Base-by-base conservation (phyloP, 2,797 vertebrate species). In the Microctenopoma stevenorrisi region DNA sequence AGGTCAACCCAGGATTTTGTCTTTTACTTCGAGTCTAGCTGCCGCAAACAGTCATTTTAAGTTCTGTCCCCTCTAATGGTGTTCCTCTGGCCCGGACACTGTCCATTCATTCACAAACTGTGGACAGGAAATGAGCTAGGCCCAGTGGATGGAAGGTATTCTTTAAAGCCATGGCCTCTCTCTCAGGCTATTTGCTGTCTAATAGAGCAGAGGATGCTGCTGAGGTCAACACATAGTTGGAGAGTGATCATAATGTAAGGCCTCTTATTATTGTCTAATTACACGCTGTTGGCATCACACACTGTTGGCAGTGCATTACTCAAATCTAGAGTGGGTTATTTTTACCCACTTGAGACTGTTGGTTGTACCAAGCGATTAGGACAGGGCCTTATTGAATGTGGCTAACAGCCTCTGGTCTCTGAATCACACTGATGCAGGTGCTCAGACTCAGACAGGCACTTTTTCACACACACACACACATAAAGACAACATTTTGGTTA, bases 231-330 rank as follows among this genome's bases (percentile, higher is more conserved):
- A 86, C 90, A 87, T 89, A 94, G 88, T 92, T 83, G 86, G 86
- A 94, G 91, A 91, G 83, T 88, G 89, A 92, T 85, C 86, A 84
- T 90, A 92, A 91, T 91, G 91, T 87, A 89, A 81, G 64, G 74
- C 81, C 84, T 90, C 86, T 95, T 92, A 91, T 95, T 94, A 94
- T 89, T 92, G 86, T 94, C 92, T 96, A 93, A 95, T 95, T 94
- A 91, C 73, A 93, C 92, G 84, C 77, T 91, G 94, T 92, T 91
- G 88, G 91, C 88, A 93, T 94, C 87, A 90, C 79, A 84, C 81
- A 84, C 85, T 86, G 91, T 93, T 92, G 94, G 94, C 91, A 91
- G 92, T 93, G 84, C 90, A 92, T 95, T 94, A 89, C 92, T 94
- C 89, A 91, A 76, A 76, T 68, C 48, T 65, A 62, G 76, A 87